These are phyloP conservation scores for Heterohyrax brucei DNA, from an alignment of 2,797 vertebrate species.

Conservation along the genomic window DNA sequence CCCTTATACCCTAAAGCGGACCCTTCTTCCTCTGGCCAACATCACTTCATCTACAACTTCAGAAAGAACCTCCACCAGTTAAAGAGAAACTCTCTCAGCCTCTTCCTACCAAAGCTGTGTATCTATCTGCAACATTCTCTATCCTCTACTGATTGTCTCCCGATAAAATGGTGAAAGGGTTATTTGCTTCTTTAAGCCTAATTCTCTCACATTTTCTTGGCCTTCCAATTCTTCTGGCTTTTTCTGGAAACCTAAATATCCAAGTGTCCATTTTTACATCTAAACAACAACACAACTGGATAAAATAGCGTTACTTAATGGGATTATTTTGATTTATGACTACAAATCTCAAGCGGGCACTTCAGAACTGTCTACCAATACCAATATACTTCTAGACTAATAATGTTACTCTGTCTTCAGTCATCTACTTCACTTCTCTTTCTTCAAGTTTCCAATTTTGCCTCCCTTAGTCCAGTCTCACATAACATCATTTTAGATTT, in stretches of 20 bases:
- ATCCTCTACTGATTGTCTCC: not conserved
- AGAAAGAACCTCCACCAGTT: not conserved
- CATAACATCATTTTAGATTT: not conserved
- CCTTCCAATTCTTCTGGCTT: not conserved
- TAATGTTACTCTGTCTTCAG: not conserved
- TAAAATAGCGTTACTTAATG: not conserved
- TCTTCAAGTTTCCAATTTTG: conserved; percentile 11
- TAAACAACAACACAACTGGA: not conserved
- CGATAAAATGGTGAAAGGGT: not conserved
- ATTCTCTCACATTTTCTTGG: conserved; percentile 2
- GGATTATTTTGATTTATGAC: not conserved
- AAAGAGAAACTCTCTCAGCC: not conserved
- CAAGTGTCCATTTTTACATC: not conserved
- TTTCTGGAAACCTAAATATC: conserved; percentile 20
- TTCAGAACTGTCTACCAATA: not conserved
- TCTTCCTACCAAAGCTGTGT: not conserved
- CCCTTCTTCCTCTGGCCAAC: not conserved
- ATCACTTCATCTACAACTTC: not conserved
- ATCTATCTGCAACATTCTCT: not conserved
- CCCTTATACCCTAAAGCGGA: not conserved
- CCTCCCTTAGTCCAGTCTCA: not conserved
- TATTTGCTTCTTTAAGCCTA: not conserved
- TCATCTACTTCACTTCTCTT: not conserved
- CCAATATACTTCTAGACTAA: not conserved
- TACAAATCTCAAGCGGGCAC: not conserved